Evolutionary conservation across 2,797 vertebrate genomes (phyloP).

Genomic region (Acanthurus leucopareius): DNA sequence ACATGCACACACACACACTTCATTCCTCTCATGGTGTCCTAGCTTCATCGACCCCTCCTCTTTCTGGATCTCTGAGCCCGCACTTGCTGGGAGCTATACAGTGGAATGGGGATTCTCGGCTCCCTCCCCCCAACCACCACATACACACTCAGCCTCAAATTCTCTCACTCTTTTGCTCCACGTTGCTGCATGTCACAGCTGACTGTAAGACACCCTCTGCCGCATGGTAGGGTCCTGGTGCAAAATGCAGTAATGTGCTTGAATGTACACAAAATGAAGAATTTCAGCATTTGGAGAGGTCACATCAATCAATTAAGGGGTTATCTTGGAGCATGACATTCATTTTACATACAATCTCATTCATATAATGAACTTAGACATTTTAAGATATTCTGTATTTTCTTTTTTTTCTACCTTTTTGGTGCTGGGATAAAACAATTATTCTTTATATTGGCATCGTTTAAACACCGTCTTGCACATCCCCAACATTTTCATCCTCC

Average conservation of each 20-base stretch:
- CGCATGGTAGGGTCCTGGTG: conserved; percentile 47
- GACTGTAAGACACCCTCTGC: conserved; percentile 60
- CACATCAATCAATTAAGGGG: not conserved
- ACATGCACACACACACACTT: conserved; percentile 20
- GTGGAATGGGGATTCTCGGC: conserved; percentile 58
- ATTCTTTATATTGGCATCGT: not conserved
- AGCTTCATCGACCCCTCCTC: conserved; percentile 36
- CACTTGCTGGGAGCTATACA: conserved; percentile 62
- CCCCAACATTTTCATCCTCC: conserved; percentile 39
- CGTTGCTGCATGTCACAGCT: conserved; percentile 68
- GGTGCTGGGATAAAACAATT: not conserved
- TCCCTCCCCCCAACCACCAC: conserved; percentile 49
- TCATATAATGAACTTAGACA: not conserved
- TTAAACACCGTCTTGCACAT: conserved; percentile 16
- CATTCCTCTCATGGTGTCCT: conserved; percentile 38
- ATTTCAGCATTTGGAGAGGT: not conserved
- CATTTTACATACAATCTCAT: not conserved
- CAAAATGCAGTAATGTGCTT: conserved; percentile 44
- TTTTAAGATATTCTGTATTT: not conserved
- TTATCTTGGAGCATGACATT: not conserved
- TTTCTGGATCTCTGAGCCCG: conserved; percentile 42
- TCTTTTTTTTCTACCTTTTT: not conserved
- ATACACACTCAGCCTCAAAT: conserved; percentile 53
- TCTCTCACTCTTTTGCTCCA: conserved; percentile 62
- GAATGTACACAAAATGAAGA: not conserved